Evolutionary conservation across 2,888 invertebrate genomes (phyloP).

Genomic region (Alcis repandata): DNA sequence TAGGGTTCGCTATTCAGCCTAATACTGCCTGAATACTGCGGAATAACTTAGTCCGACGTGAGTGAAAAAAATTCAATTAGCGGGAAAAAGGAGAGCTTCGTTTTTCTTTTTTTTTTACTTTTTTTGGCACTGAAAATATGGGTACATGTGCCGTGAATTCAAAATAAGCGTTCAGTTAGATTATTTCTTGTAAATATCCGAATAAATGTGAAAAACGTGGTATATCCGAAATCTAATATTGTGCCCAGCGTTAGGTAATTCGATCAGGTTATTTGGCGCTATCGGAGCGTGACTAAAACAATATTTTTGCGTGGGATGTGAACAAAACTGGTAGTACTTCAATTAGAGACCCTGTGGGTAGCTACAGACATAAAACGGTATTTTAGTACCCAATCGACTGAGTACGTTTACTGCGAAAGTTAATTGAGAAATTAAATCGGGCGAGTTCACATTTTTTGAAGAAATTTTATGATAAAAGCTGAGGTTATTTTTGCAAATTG

Average conservation of each 20-base stretch:
- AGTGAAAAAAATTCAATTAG: constrained; percentile 59
- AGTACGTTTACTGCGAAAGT: not conserved
- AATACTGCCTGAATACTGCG: constrained; percentile 23
- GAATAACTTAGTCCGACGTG: constrained; percentile 33
- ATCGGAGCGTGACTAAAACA: constrained; percentile 17
- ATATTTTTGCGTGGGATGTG: constrained; percentile 16
- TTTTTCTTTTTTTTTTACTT: constrained; percentile 20
- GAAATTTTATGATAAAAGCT: too few relatives aligned
- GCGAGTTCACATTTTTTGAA: not conserved
- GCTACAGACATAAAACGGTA: constrained; percentile 4
- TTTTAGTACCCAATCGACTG: constrained; percentile 7
- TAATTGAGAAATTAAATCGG: not conserved
- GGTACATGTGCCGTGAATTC: constrained; percentile 21
- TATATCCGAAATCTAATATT: constrained; percentile 22
- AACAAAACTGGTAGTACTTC: constrained; percentile 15
- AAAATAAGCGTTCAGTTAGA: not conserved
- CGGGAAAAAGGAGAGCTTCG: constrained; percentile 19
- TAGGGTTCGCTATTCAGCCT: constrained; percentile 28
- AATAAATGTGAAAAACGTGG: constrained; percentile 17
- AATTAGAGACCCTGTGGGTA: constrained; percentile 3
- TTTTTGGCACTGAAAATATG: constrained; percentile 21
- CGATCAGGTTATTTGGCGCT: constrained; percentile 2
- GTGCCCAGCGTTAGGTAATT: constrained; percentile 4
- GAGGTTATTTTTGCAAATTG: too few relatives aligned
- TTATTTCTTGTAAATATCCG: constrained; percentile 13